Evolutionary conservation across 2,113 vertebrate species (phyloP), one percentile per base, ranked within the genome.

Genomic region (Apteryx owenii): DNA sequence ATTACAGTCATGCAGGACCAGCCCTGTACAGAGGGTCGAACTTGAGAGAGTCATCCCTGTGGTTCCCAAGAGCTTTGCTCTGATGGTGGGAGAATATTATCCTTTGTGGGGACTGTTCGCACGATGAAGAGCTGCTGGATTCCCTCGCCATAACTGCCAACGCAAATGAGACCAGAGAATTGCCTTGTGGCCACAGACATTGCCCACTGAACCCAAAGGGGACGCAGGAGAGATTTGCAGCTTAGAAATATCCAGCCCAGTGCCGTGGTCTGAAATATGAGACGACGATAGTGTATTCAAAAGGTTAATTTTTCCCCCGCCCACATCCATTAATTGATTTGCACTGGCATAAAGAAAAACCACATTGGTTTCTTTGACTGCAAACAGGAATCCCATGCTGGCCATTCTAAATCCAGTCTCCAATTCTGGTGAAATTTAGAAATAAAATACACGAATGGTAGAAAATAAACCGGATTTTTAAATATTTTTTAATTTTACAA

Each of bases 21-120:
- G 15, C 21, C 29, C n/a, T 68, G n/a, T 8, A n/a, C 53, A 29
- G 72, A 25, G 23, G 14, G 13, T 71, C 50, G 46, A 8, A 21
- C 42, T 7, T 8, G 6, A 31, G 6, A 31, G 38, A 42, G 22
- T 31, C 8, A 7, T 33, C 72, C 42, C 68, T 4, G 2, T 29
- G 61, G 33, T 12, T 58, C n/a, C 68, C 61, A 15, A 38, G 22
- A 70, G 28, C 54, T 88, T n/a, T 69, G 68, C 50, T 53, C 2
- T 44, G 11, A 23, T 0, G 1, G 5, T 60, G 28, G 82, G 66
- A 54, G 51, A 33, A 42, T 8, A 4, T 13, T 0, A 1, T 46
- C 54, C 36, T 36, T 29, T 20, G 22, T 21, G 36, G 42, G 75
- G 64, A 9, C 29, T 16, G 28, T 44, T 17, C 42, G 42, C 12